Base-by-base conservation (phyloP, 2,888 invertebrate genomes). In the Thereva nobilitata region DNA sequence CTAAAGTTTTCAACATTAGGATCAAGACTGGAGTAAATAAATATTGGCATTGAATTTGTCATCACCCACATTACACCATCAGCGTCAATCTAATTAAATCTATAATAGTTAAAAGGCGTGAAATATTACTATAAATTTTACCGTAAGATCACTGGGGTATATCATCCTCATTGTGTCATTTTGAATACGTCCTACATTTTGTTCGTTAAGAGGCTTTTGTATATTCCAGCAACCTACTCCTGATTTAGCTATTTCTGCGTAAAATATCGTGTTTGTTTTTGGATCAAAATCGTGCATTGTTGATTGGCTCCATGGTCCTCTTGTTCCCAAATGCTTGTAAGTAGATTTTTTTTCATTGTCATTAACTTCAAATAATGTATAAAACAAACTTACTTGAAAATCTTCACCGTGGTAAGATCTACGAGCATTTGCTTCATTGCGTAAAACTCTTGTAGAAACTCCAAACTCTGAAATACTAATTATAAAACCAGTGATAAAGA, bases 161-260 rank as follows among this genome's bases (percentile, higher is more conserved):
- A 89, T 86, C 82, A 93, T 82, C 7, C 80, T 84, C 4, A 78
- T 74, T 6, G 82, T 80, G 74, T 91, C 85, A 57, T 84, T 82
- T 0, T 86, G 86, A 0, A 91, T 81, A 0, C 87, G 77, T 0
- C 80, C 86, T 34, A 87, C 82, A 65, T 85, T 87, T 0, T 77
- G 76, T 0, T 82, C 78, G 5, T 78, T 78, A 50, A 89, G 83
- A 0, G 82, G 76, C 5, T 76, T 79, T 0, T 79, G 81, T 0
- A 84, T 84, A 72, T 90, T 88, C 92, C 92, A 92, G 74, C 92
- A 93, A 0, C 89, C 88, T 0, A 93, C 77, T 0, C 88, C 89
- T 73, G 90, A 88, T 12, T 85, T 83, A 44, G 87, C 89, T 0
- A 92, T 85, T 71, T 90, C 86, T 0, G 87, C 87, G 74, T 87